Base-by-base conservation (phyloP, 1,140 invertebrate species). In the Pentalonia nigronervosa region DNA sequence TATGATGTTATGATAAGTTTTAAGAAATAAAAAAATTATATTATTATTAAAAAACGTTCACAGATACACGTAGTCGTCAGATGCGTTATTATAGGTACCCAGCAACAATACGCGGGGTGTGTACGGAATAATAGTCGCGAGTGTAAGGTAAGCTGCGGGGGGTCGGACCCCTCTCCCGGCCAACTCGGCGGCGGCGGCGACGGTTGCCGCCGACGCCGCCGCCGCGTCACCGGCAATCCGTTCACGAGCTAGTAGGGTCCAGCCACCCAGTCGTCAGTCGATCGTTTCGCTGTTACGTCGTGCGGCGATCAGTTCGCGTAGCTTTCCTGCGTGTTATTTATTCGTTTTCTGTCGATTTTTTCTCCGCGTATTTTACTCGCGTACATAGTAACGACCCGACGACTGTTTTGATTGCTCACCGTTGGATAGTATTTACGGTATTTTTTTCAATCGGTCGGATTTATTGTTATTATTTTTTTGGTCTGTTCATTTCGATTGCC, bases 141-240 rank as follows among this genome's bases (percentile, higher is more conserved):
- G 88, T 60, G 53, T 60, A 23, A 88, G 87, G 48, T 34, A 50
- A 34, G 88, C 34, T 25, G 53, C 53, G 88, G 34, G 36, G 88
- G 21, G 2, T 11, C 23, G 34, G 23, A 23, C n/a, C 88, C 53
- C 50, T 60, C 88, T 84, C 47, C 48, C 91, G 91, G 23, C 45
- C 47, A 23, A 34, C 34, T 8, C 90, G 36, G 41, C 90, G 25
- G 56, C 17, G 23, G 47, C 76, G 47, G 23, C 76, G 23, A 14
- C 30, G 36, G 36, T 47, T 17, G 25, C 34, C 91, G 76, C 45
- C 60, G 41, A 8, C 67, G 90, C 67, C 90, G 90, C 60, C 90
- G 90, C 67, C 90, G 90, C 90, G 90, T 81, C 90, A 50, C 67
- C 76, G 91, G 34, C 91, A 84, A 92, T 92, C 90, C 90, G 90